These are phyloP conservation scores for Microplitis mediator DNA, from an alignment of 1,140 invertebrate species.

Conservation along the genomic window DNA sequence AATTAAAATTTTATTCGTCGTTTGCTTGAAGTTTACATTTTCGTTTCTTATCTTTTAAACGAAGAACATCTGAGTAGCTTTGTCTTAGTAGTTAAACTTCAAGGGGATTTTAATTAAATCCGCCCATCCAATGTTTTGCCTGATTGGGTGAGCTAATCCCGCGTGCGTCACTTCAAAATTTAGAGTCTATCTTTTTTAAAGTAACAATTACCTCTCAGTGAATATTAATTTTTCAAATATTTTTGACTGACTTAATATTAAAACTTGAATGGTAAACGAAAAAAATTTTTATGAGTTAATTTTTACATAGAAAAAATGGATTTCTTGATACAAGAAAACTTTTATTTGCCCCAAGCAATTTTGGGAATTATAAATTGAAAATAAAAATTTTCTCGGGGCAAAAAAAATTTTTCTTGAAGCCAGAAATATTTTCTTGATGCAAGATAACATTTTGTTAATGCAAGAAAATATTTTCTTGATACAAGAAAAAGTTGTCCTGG, in stretches of 20 bases:
- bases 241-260: slow-evolving; percentile 14
- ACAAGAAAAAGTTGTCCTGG: too few relatives aligned
- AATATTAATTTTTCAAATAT: not conserved
- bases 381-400: too few relatives aligned
- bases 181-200: slow-evolving; percentile 37
- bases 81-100: slow-evolving; percentile 44
- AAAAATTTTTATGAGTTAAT: too few relatives aligned
- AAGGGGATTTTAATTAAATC: slow-evolving; percentile 62
- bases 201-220: slow-evolving; percentile 14
- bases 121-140: slow-evolving; percentile 60
- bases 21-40: not conserved
- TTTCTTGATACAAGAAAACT: too few relatives aligned
- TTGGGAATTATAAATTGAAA: too few relatives aligned
- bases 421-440: too few relatives aligned
- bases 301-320: too few relatives aligned
- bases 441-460: too few relatives aligned
- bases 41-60: slow-evolving; percentile 21
- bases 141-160: slow-evolving; percentile 60
- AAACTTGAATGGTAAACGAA: slow-evolving; percentile 25
- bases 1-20: slow-evolving; percentile 23
- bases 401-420: too few relatives aligned
- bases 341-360: too few relatives aligned
- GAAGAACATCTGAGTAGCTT: slow-evolving; percentile 26
- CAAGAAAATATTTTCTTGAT: too few relatives aligned
- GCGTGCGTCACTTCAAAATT: slow-evolving; percentile 46